phyloP scores from a whole-genome alignment of 2,888 invertebrate genomes.

The Heliconius aoede region DNA sequence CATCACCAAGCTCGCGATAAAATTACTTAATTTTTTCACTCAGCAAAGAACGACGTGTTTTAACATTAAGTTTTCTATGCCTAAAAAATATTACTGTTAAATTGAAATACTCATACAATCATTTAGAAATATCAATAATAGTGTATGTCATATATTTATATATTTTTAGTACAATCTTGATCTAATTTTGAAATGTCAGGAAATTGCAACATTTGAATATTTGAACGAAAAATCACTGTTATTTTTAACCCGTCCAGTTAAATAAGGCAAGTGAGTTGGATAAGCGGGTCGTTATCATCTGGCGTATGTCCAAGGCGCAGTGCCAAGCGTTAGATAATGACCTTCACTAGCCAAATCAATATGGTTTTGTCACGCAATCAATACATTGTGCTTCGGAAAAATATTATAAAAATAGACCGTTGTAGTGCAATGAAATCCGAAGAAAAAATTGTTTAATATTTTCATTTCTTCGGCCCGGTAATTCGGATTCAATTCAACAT shows the following conservation, averaged over 20 bases:
- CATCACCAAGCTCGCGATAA: too few relatives aligned
- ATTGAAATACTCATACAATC: too few relatives aligned
- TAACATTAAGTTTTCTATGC: too few relatives aligned
- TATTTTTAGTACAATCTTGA: too few relatives aligned
- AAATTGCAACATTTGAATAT: too few relatives aligned
- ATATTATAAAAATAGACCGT: background rate
- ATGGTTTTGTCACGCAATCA: conserved; percentile 14
- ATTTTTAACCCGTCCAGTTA: conserved; percentile 22
- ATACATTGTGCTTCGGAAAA: background rate
- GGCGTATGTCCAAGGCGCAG: conserved; percentile 28
- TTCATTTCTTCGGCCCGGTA: background rate
- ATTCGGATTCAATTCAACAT: too few relatives aligned
- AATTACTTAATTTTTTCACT: too few relatives aligned
- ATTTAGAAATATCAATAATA: too few relatives aligned
- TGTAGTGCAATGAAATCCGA: background rate
- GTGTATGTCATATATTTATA: too few relatives aligned
- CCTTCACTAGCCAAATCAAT: conserved; percentile 31
- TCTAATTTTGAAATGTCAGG: too few relatives aligned
- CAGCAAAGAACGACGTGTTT: too few relatives aligned
- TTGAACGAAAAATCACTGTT: background rate
- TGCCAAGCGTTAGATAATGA: conserved; percentile 35
- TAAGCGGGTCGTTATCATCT: conserved; percentile 24
- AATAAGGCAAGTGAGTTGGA: conserved; percentile 14
- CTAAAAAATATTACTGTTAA: too few relatives aligned
- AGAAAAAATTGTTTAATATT: background rate